Base-by-base conservation (phyloP, 2,888 invertebrate genomes). In the Altica lythri region DNA sequence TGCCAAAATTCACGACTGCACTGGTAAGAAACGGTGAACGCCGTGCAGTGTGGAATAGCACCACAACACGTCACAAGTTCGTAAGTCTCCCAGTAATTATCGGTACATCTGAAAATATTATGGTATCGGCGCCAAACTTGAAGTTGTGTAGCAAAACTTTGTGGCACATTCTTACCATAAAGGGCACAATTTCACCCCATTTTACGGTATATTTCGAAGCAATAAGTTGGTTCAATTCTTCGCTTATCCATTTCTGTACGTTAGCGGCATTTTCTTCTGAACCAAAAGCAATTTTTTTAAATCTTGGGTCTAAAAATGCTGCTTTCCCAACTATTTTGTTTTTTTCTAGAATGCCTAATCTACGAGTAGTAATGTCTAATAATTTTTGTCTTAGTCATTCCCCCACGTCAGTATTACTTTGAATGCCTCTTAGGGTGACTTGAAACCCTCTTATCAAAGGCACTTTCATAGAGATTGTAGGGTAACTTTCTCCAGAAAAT, bases 221-320 rank as follows among this genome's bases (percentile, higher is more conserved):
- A n/a, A n/a, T n/a, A n/a, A n/a, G n/a, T n/a, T n/a, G n/a, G n/a
- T n/a, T 38, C n/a, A 62, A 25, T 47, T 61, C 59, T 34, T 57
- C 53, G 6, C 40, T 13, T 19, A 58, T 29, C 53, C 49, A 57
- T 27, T 51, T 57, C 38, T 62, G 51, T 2, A 57, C 55, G 35
- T 51, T 58, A 8, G 48, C 48, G 2, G 55, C 53, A 49, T 63
- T 61, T 14, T 51, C 40, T 10, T 55, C 57, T 4, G 32, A 6
- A 16, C 55, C 58, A 55, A 62, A 62, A 4, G 51, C 62, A 8
- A 46, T 3, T 53, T 60, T 63, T 43, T 63, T 61, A 38, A 63
- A 56, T 12, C 63, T 47, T n/a, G 61, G 61, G 25, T 64, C 64
- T 6, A 65, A 48, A 32, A 65, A 61, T 12, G 52, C 54, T 14